phyloP scores from a whole-genome alignment of 2,797 vertebrate genomes.

The Cossypha dichroa region DNA sequence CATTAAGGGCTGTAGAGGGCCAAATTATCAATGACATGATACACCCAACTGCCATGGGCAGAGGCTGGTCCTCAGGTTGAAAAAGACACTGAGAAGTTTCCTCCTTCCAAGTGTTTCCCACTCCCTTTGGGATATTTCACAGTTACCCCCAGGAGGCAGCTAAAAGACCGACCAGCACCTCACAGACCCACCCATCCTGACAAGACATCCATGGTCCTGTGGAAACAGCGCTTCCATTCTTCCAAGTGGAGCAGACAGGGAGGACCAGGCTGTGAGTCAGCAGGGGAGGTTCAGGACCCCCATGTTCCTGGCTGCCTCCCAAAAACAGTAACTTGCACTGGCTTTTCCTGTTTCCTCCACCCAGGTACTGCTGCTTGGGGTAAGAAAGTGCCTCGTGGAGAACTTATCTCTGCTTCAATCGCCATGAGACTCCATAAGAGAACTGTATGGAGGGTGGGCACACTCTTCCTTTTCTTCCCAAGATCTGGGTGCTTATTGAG shows the following conservation, averaged over 20 bases:
- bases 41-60: not conserved
- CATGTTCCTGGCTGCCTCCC: not conserved
- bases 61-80: not conserved
- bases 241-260: not conserved
- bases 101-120: not conserved
- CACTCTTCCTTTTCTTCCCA: not conserved
- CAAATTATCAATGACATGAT: not conserved
- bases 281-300: not conserved
- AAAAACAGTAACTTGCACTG: not conserved
- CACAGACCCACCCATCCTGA: not conserved
- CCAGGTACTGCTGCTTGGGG: not conserved
- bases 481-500: not conserved
- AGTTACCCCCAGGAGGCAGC: not conserved
- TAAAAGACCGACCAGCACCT: not conserved
- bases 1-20: not conserved
- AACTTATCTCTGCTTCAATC: not conserved
- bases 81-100: not conserved
- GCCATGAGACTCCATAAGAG: not conserved
- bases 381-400: not conserved
- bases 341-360: not conserved
- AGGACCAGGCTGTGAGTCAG: not conserved
- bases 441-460: not conserved
- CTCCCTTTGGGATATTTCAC: not conserved
- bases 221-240: fast-evolving
- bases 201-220: not conserved